Conservation (phyloP, 2,888 invertebrate genomes). For the Lampropteryx suffumata region DNA sequence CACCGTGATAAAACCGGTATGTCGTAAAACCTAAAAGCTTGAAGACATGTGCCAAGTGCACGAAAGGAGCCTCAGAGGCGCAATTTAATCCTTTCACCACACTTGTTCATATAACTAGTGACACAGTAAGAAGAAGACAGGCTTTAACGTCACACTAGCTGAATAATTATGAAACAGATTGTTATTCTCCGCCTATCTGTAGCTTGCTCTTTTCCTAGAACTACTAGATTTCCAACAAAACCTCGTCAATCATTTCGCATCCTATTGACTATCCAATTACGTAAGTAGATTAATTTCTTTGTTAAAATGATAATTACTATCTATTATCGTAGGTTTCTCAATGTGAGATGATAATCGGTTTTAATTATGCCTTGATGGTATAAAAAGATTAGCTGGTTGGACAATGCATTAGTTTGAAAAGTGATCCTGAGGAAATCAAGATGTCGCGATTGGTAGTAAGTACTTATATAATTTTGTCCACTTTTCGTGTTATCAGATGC, state of each 20-base stretch:
- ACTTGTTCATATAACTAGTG: no score
- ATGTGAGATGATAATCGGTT: constrained; percentile 16
- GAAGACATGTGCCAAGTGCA: no score
- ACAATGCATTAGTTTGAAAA: constrained; percentile 14
- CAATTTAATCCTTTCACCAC: no score
- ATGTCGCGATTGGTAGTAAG: constrained; percentile 34
- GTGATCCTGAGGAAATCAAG: background rate
- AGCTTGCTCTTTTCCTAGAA: constrained; percentile 2
- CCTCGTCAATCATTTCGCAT: constrained; percentile 13
- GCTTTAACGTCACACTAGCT: no score
- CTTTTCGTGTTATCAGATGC: no score
- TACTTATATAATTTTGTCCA: background rate
- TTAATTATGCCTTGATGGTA: constrained; percentile 10
- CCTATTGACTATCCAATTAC: constrained; percentile 25
- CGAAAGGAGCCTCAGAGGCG: no score
- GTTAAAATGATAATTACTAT: constrained; percentile 13
- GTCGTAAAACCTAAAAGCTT: no score
- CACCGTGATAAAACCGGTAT: no score
- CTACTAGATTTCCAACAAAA: constrained; percentile 1
- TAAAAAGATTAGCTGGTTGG: constrained; percentile 13
- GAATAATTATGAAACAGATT: no score
- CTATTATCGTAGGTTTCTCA: constrained; percentile 12
- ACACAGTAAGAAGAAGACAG: no score
- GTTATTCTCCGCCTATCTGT: no score
- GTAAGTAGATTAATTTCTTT: constrained; percentile 20